Percentiles rank a stretch among this genome's conserved stretches.
phyloP scores from a whole-genome alignment of 2,888 invertebrate species.

The Clepsis dumicolana region DNA sequence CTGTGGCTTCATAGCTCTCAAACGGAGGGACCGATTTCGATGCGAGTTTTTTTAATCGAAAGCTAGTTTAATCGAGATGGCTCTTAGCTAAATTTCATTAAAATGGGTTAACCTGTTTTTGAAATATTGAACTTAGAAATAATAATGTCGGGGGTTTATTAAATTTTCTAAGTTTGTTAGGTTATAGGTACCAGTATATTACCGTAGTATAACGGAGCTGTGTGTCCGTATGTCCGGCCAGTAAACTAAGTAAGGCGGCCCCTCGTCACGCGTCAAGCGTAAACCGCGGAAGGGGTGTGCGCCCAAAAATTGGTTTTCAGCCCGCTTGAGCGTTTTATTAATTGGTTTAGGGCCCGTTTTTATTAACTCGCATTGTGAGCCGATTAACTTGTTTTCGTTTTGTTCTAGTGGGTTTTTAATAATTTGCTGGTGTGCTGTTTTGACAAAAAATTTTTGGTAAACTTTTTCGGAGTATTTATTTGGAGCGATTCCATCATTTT shows the following conservation, averaged over 20 bases:
- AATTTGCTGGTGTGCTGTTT: not conserved
- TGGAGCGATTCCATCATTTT: no score
- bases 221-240: slow-evolving; percentile 46
- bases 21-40: no score
- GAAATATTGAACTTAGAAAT: no score
- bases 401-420: not conserved
- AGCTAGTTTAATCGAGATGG: no score
- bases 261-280: slow-evolving; percentile 68
- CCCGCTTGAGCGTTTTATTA: slow-evolving; percentile 64
- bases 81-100: no score
- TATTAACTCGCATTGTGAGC: slow-evolving; percentile 25
- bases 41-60: no score
- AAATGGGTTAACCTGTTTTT: no score
- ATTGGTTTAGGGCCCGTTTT: slow-evolving; percentile 57
- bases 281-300: slow-evolving; percentile 57
- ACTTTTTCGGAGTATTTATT: no score
- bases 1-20: no score
- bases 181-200: not conserved
- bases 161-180: no score
- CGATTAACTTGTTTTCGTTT: slow-evolving; percentile 31
- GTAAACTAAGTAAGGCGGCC: slow-evolving; percentile 59
- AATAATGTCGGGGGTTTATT: no score
- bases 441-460: no score
- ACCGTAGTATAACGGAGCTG: not conserved
- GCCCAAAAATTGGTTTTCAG: slow-evolving; percentile 70